Conservation (phyloP, 2,888 invertebrate genomes). For the Cephus runcator region DNA sequence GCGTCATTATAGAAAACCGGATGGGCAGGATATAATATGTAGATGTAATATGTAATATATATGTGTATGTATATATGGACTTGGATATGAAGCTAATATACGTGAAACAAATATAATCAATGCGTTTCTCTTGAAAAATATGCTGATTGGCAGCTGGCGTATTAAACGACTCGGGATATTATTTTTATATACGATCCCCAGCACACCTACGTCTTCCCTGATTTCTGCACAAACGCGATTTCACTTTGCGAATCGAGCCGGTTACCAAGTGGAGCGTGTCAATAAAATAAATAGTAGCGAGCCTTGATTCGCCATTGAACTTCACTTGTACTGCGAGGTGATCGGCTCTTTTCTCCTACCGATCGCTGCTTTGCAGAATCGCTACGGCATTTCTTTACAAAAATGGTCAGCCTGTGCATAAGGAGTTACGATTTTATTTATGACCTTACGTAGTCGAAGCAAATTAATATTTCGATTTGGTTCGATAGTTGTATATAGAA, state of each 20-base stretch:
- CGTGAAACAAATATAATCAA: background rate
- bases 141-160: background rate
- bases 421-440: background rate
- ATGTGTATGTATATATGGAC: background rate
- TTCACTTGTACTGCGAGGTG: slow-evolving; percentile 22
- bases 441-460: background rate
- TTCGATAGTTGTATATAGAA: background rate
- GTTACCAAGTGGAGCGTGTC: slow-evolving; percentile 42
- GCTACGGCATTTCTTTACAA: background rate
- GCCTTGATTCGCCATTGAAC: slow-evolving; percentile 42
- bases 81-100: background rate
- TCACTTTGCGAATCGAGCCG: slow-evolving; percentile 8
- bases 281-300: slow-evolving; percentile 43
- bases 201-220: background rate
- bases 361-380: background rate
- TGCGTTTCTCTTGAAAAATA: background rate
- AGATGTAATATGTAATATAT: background rate
- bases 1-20: background rate
- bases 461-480: background rate
- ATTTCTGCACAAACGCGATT: background rate
- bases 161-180: background rate
- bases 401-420: background rate
- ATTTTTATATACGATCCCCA: background rate
- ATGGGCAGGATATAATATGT: background rate
- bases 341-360: background rate